phyloP scores from a whole-genome alignment of 2,113 vertebrate species.

The Chaenogobius annularis region DNA sequence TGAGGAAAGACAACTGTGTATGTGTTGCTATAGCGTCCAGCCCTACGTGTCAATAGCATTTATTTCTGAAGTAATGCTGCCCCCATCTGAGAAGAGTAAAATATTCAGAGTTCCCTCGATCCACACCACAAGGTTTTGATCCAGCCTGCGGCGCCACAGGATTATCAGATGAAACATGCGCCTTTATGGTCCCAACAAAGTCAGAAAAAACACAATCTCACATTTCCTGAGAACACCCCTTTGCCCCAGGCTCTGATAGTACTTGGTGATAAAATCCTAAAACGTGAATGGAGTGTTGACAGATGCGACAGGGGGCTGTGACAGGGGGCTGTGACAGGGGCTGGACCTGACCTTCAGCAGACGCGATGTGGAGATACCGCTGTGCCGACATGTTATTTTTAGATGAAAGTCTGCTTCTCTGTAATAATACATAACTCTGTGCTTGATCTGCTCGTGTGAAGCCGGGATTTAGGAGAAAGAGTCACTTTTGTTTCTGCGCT shows the following conservation, averaged over 20 bases:
- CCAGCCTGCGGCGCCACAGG: not conserved
- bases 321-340: not conserved
- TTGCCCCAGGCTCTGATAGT: not conserved
- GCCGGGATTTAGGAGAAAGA: not conserved
- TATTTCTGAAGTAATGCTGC: not conserved
- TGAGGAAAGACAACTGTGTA: too few relatives aligned
- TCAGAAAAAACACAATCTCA: not conserved
- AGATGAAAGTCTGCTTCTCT: constrained; percentile 52
- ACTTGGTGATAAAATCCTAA: not conserved
- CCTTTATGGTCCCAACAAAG: not conserved
- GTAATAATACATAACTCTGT: constrained; percentile 51
- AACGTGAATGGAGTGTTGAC: not conserved
- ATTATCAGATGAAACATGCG: not conserved
- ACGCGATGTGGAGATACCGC: constrained; percentile 25
- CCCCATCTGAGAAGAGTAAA: too few relatives aligned
- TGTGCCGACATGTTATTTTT: constrained; percentile 46
- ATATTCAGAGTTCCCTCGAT: not conserved
- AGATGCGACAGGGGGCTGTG: not conserved
- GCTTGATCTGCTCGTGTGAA: constrained; percentile 7
- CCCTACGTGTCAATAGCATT: too few relatives aligned
- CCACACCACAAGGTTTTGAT: not conserved
- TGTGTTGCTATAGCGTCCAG: too few relatives aligned
- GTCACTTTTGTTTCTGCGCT: constrained; percentile 9
- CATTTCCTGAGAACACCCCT: not conserved
- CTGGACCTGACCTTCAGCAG: constrained; percentile 25